These are phyloP conservation scores for Crocodylus rhombifer DNA, from an alignment of 2,797 vertebrate genomes.

Conservation along the genomic window DNA sequence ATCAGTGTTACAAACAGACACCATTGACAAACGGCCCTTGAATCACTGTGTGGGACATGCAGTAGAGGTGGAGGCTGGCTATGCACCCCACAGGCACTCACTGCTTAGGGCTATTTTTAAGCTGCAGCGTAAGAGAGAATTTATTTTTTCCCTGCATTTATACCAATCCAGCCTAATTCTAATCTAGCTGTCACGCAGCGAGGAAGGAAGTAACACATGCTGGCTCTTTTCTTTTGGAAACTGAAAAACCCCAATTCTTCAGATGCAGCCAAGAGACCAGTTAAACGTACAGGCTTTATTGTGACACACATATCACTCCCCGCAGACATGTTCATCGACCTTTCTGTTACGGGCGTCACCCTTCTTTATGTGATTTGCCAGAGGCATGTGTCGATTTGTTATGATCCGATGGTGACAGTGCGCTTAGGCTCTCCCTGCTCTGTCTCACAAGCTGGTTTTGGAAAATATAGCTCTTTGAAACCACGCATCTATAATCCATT, in stretches of 20 bases:
- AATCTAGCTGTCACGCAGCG: not conserved
- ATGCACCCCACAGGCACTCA: not conserved
- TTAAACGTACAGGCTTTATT: constrained; percentile 41
- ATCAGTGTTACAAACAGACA: not conserved
- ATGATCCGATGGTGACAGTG: constrained; percentile 39
- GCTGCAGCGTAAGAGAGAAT: constrained; percentile 32
- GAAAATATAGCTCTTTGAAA: too few species aligned
- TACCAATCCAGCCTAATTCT: constrained; percentile 23
- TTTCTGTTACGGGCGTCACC: constrained; percentile 16
- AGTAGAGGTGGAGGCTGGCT: not conserved
- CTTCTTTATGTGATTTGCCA: not conserved
- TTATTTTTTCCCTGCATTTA: constrained; percentile 40
- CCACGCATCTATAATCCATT: too few species aligned
- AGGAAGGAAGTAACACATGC: constrained; percentile 61
- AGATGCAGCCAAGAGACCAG: not conserved
- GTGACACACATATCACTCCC: not conserved
- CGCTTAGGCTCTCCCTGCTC: constrained; percentile 9
- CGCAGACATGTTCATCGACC: not conserved
- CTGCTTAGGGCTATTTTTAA: constrained; percentile 29
- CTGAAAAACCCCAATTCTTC: constrained; percentile 28
- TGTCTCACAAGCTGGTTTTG: not conserved
- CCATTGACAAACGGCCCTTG: not conserved
- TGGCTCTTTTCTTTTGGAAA: constrained; percentile 53
- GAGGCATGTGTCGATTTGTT: constrained; percentile 55
- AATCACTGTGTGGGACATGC: not conserved